phyloP scores from a whole-genome alignment of 1,140 invertebrate genomes.

The Pseudomyrmex pallidus region DNA sequence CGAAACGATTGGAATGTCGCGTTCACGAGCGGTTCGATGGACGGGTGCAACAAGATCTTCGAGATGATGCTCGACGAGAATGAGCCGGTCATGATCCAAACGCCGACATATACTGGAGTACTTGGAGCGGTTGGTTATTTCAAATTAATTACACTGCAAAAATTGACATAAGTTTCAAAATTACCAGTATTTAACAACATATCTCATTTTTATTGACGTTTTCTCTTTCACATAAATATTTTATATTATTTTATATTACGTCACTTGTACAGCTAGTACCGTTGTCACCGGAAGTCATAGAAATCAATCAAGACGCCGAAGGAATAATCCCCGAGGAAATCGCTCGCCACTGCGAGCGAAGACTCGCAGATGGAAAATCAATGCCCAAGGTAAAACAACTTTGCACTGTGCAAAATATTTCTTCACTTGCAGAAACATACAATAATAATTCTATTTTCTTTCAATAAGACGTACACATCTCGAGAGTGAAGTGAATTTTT shows the following conservation, averaged over 20 bases:
- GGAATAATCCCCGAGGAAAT: constrained; percentile 81
- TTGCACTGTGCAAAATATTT: neutral
- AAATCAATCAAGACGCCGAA: constrained; percentile 79
- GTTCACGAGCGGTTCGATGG: constrained; percentile 90
- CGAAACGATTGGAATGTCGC: constrained; percentile 86
- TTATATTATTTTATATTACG: too few species aligned
- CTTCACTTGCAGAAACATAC: neutral
- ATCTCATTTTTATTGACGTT: neutral
- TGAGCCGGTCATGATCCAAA: constrained; percentile 88
- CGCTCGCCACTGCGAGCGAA: constrained; percentile 72
- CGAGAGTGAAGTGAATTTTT: constrained; percentile 14
- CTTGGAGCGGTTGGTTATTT: constrained; percentile 73
- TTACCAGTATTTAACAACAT: neutral
- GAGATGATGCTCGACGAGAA: constrained; percentile 88
- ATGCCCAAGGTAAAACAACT: constrained; percentile 81
- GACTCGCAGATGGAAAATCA: constrained; percentile 56
- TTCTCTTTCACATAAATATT: too few species aligned
- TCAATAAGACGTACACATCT: neutral
- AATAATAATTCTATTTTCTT: neutral
- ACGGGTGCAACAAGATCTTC: constrained; percentile 90
- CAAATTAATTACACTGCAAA: constrained; percentile 15
- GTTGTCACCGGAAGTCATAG: constrained; percentile 75
- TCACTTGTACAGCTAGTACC: constrained; percentile 73
- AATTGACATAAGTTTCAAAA: neutral
- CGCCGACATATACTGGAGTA: constrained; percentile 89